Percentiles rank a stretch among this genome's conserved stretches.
Evolutionary conservation across 1,140 invertebrate species (phyloP).

Genomic region (Aricia agestis): DNA sequence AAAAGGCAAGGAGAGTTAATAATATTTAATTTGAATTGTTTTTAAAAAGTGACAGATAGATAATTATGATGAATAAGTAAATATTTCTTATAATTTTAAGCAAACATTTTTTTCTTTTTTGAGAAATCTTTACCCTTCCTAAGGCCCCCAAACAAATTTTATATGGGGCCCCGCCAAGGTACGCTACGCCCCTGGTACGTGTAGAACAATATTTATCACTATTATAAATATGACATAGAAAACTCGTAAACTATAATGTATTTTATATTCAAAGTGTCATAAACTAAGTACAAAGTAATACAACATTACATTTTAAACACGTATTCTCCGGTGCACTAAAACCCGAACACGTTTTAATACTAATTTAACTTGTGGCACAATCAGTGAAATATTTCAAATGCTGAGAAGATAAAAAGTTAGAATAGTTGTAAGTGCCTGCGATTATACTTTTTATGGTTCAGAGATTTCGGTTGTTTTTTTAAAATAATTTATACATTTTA

Average conservation of each 20-base stretch:
- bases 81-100: too few species aligned
- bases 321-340: conserved; percentile 41
- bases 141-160: too few species aligned
- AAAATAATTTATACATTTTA: background rate
- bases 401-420: conserved; percentile 18
- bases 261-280: background rate
- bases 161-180: too few species aligned
- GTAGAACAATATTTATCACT: too few species aligned
- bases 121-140: too few species aligned
- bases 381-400: conserved; percentile 13
- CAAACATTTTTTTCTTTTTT: too few species aligned
- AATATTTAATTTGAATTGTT: too few species aligned
- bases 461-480: background rate
- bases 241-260: background rate
- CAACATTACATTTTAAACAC: conserved; percentile 30
- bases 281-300: background rate
- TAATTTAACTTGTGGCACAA: conserved; percentile 46
- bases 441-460: background rate
- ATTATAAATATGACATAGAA: background rate
- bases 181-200: too few species aligned
- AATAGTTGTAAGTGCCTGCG: conserved; percentile 2
- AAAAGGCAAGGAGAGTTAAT: too few species aligned
- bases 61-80: too few species aligned
- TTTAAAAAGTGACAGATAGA: too few species aligned
- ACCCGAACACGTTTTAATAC: conserved; percentile 48